These are phyloP conservation scores for Cartodere bifasciata DNA, from an alignment of 2,888 invertebrate genomes.

Conservation along the genomic window DNA sequence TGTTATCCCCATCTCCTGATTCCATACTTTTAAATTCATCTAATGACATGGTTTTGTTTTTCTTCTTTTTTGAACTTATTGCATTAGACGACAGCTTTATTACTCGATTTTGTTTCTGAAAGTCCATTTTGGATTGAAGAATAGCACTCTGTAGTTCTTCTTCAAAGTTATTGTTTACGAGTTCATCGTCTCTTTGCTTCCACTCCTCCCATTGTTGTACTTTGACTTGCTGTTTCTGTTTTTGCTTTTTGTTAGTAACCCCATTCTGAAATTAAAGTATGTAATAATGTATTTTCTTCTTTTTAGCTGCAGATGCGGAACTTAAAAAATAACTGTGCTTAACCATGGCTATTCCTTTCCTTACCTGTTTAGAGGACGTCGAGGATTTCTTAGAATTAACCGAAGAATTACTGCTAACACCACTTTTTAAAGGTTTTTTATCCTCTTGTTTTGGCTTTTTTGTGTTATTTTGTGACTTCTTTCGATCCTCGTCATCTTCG, in stretches of 20 bases:
- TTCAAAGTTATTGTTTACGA: slow-evolving; percentile 48
- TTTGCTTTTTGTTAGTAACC: slow-evolving; percentile 33
- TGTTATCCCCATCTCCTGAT: too few relatives aligned
- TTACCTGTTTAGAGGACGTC: too few relatives aligned
- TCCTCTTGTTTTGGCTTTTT: too few relatives aligned
- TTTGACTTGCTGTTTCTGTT: slow-evolving; percentile 40
- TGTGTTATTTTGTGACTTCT: too few relatives aligned
- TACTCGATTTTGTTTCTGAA: slow-evolving; percentile 45
- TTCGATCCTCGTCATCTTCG: too few relatives aligned
- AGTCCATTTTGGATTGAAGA: slow-evolving; percentile 59
- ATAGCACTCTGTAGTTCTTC: slow-evolving; percentile 53
- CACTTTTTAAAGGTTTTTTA: too few relatives aligned
- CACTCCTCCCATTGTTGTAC: slow-evolving; percentile 68
- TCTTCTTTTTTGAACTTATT: slow-evolving; percentile 36
- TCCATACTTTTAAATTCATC: slow-evolving; percentile 64
- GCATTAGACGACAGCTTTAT: slow-evolving; percentile 7
- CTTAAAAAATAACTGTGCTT: too few relatives aligned
- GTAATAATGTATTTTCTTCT: too few relatives aligned
- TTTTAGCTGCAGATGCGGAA: too few relatives aligned
- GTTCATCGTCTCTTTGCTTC: slow-evolving; percentile 58
- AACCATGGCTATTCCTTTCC: too few relatives aligned
- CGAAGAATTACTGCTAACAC: too few relatives aligned
- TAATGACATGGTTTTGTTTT: slow-evolving; percentile 61
- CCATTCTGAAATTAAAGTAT: slow-evolving; percentile 12
- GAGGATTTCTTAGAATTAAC: too few relatives aligned